Conservation (phyloP, 2,797 vertebrate genomes). For the Gymnocypris eckloni region DNA sequence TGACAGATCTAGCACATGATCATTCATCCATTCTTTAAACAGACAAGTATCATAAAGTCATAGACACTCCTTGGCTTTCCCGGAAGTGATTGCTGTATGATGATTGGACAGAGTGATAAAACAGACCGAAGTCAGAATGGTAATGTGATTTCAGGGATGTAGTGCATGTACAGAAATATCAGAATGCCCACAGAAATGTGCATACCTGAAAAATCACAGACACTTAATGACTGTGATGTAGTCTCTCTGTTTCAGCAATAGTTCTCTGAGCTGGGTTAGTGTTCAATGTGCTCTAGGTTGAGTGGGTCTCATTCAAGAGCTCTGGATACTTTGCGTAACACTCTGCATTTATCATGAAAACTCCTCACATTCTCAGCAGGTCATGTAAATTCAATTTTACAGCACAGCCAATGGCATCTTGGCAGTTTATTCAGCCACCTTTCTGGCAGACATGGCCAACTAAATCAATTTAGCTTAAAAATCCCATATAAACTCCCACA, state of each 20-base stretch:
- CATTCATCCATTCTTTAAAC: conserved; percentile 10
- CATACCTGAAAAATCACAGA: conserved; percentile 37
- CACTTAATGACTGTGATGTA: conserved; percentile 30
- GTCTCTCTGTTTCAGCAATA: conserved; percentile 20
- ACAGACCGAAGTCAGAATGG: not conserved
- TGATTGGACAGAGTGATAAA: not conserved
- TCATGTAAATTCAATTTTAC: conserved; percentile 40
- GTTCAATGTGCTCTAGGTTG: conserved; percentile 12
- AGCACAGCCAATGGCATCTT: conserved; percentile 11
- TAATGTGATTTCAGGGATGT: not conserved
- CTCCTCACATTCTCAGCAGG: conserved; percentile 43
- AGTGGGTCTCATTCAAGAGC: conserved; percentile 36
- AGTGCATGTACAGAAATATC: not conserved
- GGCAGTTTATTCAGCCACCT: conserved; percentile 22
- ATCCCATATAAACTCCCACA: conserved; percentile 10
- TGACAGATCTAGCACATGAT: conserved; percentile 25
- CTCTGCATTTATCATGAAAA: conserved; percentile 40
- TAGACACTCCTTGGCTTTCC: not conserved
- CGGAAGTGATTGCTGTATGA: not conserved
- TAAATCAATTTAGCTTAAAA: conserved; percentile 27
- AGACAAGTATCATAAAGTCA: not conserved
- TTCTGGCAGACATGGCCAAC: conserved; percentile 4
- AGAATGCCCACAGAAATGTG: conserved; percentile 36
- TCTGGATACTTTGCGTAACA: conserved; percentile 20
- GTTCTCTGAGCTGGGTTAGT: conserved; percentile 18